Base-by-base conservation (phyloP, 2,113 vertebrate genomes). In the Pampusana beccarii region DNA sequence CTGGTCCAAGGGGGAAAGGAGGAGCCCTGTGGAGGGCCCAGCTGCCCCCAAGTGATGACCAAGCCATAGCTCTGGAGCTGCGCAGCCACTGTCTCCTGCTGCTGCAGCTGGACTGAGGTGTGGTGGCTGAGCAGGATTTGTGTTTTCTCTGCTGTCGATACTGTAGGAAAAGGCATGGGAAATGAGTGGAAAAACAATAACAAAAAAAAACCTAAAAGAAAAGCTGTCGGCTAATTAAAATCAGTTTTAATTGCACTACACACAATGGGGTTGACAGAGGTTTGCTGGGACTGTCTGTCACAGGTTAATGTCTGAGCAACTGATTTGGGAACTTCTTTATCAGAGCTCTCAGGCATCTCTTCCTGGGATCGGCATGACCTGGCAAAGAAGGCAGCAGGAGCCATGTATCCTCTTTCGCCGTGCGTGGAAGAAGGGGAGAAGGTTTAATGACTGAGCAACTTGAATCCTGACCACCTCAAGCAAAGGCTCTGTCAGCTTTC, bases 381-480 rank as follows among this genome's bases (percentile, higher is more conserved):
- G 5, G 36, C 23, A 51, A 16, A 51, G 54, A 11, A 1, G 3
- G 40, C 53, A 16, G 29, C 0, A 0, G 50, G 23, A 79, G 48
- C 44, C 5, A 1, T 7, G 1, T 40, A 21, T 36, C 53, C 33
- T 80, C 46, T 70, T 34, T 16, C 0, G 0, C 34, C 2, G 0
- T 3, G 12, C 1, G 15, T 29, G 44, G 42, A 53, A 65, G 70
- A 24, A 72, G 31, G 54, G 60, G 31, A 93, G 50, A 93, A 83
- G 64, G 31, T 40, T 73, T 33, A 46, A 6, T 2, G 31, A 42
- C 51, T 10, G 79, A 57, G 12, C 1, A 1, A 6, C 46, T 7
- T 58, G 83, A 64, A 86, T 66, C 36, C 25, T n/a, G 23, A 51
- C 42, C 84, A 33, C 36, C 16, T 58, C 0, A 2, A 93, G 69